phyloP scores from a whole-genome alignment of 1,140 invertebrate genomes.

The Drosophila nannoptera region DNA sequence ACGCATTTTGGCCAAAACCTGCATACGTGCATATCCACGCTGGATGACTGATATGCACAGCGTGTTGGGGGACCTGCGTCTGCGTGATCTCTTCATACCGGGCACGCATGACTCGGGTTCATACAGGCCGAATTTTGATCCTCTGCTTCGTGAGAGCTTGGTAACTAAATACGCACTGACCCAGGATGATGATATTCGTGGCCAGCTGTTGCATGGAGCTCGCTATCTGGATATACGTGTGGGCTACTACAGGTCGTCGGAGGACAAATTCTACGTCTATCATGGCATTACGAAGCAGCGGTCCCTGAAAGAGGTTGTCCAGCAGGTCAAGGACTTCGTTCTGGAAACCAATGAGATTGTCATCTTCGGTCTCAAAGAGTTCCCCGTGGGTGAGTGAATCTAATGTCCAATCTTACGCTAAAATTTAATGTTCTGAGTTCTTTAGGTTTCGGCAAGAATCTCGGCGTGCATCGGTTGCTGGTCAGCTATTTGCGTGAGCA shows the following conservation, averaged over 20 bases:
- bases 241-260: constrained; percentile 79
- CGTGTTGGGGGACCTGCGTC: constrained; percentile 73
- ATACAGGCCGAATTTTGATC: constrained; percentile 79
- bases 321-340: constrained; percentile 81
- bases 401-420: background rate
- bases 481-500: constrained; percentile 80
- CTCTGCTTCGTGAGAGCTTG: constrained; percentile 68
- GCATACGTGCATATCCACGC: constrained; percentile 80
- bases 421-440: background rate
- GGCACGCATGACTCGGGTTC: constrained; percentile 84
- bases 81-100: constrained; percentile 82
- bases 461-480: constrained; percentile 80
- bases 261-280: constrained; percentile 81
- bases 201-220: constrained; percentile 82
- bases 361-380: constrained; percentile 83
- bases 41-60: constrained; percentile 82
- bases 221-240: constrained; percentile 83
- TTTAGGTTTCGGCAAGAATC: constrained; percentile 78
- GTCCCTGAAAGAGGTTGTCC: constrained; percentile 80
- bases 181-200: constrained; percentile 82
- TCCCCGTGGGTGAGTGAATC: constrained; percentile 80
- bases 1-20: constrained; percentile 73
- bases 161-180: constrained; percentile 80
- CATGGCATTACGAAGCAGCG: constrained; percentile 81
- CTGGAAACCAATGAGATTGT: constrained; percentile 83